Evolutionary conservation across 2,797 vertebrate species (phyloP).

Genomic region (Phoxinus dragarum): DNA sequence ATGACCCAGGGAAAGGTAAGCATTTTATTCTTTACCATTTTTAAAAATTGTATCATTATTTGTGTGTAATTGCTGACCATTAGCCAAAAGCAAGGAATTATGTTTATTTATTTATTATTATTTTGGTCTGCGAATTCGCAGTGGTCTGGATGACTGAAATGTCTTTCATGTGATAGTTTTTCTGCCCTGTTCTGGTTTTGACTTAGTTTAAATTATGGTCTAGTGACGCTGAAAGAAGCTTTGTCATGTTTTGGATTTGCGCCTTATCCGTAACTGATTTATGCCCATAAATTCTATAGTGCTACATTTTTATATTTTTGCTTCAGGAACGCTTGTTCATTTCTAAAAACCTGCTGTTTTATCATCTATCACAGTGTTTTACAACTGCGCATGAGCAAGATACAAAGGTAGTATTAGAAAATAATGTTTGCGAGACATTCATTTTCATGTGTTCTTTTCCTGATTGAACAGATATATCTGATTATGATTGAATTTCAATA

Average conservation of each 20-base stretch:
- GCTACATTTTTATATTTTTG: background rate
- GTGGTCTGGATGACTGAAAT: background rate
- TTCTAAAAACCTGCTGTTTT: background rate
- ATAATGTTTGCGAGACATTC: background rate
- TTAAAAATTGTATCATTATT: background rate
- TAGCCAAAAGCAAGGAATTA: background rate
- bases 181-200: slow-evolving; percentile 2
- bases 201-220: background rate
- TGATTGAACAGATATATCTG: background rate
- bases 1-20: slow-evolving; percentile 83
- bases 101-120: too few species aligned
- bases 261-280: background rate
- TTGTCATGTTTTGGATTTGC: slow-evolving; percentile 6
- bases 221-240: background rate
- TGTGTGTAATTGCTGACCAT: background rate
- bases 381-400: background rate
- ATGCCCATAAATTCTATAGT: background rate
- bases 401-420: background rate
- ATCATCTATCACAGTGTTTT: background rate
- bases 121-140: background rate
- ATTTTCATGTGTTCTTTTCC: background rate
- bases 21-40: background rate
- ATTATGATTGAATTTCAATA: background rate
- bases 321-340: background rate
- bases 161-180: background rate